A percentile compares a stretch with the other conserved stretches of the same genome.
These are phyloP conservation scores for Polypterus senegalus DNA, from an alignment of 2,113 vertebrate genomes.

Conservation along the genomic window DNA sequence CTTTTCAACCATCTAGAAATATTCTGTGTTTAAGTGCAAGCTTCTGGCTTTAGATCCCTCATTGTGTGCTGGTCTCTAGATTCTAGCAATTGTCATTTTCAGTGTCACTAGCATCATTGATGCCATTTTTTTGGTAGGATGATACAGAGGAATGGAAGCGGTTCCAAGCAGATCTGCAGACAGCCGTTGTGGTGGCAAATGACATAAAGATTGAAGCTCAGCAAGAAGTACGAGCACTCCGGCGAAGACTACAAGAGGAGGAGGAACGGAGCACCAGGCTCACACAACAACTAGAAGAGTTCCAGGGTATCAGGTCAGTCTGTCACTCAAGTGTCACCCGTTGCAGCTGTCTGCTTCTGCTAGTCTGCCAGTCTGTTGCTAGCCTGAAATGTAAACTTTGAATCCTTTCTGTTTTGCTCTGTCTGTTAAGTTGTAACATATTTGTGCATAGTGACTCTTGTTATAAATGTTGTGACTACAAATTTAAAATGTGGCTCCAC, in stretches of 20 bases:
- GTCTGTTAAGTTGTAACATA: too few relatives aligned
- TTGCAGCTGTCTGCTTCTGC: too few relatives aligned
- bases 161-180: slow-evolving; percentile 95
- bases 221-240: slow-evolving; percentile 77
- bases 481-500: too few relatives aligned
- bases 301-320: slow-evolving; percentile 71
- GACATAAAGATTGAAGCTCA: slow-evolving; percentile 96
- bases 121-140: slow-evolving; percentile 46
- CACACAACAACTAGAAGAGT: slow-evolving; percentile 70
- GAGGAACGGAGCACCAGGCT: slow-evolving; percentile 70
- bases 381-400: too few relatives aligned
- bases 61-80: not conserved
- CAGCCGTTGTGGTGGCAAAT: slow-evolving; percentile 90
- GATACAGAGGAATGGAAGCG: slow-evolving; percentile 86
- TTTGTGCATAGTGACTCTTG: too few relatives aligned
- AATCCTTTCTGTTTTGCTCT: too few relatives aligned
- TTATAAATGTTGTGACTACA: too few relatives aligned
- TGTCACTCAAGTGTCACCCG: too few relatives aligned
- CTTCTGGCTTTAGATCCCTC: too few relatives aligned
- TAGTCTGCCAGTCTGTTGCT: too few relatives aligned
- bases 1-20: too few relatives aligned
- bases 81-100: not conserved
- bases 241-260: slow-evolving; percentile 78
- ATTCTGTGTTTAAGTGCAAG: too few relatives aligned
- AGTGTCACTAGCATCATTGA: not conserved